Evolutionary conservation across 2,113 vertebrate species (phyloP), one percentile per base, ranked within the genome.

Genomic region (Laterallus jamaicensis): DNA sequence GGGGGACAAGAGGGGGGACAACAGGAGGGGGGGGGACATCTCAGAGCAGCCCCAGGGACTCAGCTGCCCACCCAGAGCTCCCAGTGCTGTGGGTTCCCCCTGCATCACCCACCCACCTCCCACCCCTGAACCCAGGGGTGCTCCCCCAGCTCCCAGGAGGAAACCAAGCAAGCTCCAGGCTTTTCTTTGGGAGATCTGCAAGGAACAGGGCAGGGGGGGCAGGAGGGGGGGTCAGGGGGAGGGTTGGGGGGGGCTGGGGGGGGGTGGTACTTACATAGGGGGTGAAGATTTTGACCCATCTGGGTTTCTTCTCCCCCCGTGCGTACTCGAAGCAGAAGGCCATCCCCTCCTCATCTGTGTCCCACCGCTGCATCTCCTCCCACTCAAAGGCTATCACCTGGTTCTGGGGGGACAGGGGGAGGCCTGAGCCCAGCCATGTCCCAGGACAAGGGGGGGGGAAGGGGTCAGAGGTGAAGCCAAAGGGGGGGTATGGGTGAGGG

Each of bases 281-380:
- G 16, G 98, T 98, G 97, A 98, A 98, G 97, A 98, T 98, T 86
- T 98, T 98, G 56, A 99, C 99, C 99, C 99, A 99, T 97, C 99
- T 98, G 15, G 99, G 99, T 84, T 99, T 99, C 98, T 99, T 99
- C 95, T 99, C 99, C 22, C 98, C 99, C 37, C 99, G 97, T 8
- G 98, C 98, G 8, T 99, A 99, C 52, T 99, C 99, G 4, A 99
- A 99, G 76, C 99, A 99, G 95, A 99, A 99, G 2, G 99, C 99
- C 99, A 99, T 99, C 2, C 99, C 99, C 96, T 99, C 99, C 91
- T 99, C 99, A 5, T 99, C 99, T 0, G 99, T 99, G 97, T 99
- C 99, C 99, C 99, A 99, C 59, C 99, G 98, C 97, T 99, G 99
- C 99, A 99, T 99, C 97, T 99, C 99, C 0, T 97, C 98, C 99